Evolutionary conservation across 2,113 vertebrate species (phyloP).

Genomic region (Symphodus melops): DNA sequence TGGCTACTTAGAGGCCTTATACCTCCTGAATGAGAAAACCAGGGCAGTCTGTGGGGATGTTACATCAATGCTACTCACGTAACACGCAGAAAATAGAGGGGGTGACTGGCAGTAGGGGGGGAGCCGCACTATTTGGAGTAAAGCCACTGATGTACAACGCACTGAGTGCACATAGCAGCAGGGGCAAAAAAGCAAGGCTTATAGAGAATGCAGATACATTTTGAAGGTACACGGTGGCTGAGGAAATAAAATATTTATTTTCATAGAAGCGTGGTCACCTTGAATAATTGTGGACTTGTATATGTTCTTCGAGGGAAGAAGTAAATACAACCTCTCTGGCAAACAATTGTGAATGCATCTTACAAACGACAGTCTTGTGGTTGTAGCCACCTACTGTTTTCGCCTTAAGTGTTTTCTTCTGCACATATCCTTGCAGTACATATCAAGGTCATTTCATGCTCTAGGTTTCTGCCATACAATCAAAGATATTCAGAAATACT

Average conservation of each 20-base stretch:
- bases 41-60: constrained; percentile 58
- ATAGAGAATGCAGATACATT: constrained; percentile 33
- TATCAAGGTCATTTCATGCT: constrained; percentile 6
- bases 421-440: background rate
- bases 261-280: constrained; percentile 12
- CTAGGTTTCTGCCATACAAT: background rate
- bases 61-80: constrained; percentile 77
- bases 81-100: constrained; percentile 68
- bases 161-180: constrained; percentile 52
- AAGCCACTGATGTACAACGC: constrained; percentile 68
- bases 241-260: constrained; percentile 19
- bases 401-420: background rate
- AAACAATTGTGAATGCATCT: background rate
- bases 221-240: constrained; percentile 15
- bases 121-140: constrained; percentile 73
- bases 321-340: constrained; percentile 1
- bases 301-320: constrained; percentile 7
- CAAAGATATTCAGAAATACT: constrained; percentile 18
- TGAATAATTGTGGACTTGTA: constrained; percentile 17
- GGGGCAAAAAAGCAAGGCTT: constrained; percentile 38
- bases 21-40: constrained; percentile 73
- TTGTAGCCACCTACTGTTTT: background rate
- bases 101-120: constrained; percentile 50
- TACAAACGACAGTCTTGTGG: background rate
- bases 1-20: constrained; percentile 72